phyloP scores from a whole-genome alignment of 2,113 vertebrate species.

The Sorex araneus region DNA sequence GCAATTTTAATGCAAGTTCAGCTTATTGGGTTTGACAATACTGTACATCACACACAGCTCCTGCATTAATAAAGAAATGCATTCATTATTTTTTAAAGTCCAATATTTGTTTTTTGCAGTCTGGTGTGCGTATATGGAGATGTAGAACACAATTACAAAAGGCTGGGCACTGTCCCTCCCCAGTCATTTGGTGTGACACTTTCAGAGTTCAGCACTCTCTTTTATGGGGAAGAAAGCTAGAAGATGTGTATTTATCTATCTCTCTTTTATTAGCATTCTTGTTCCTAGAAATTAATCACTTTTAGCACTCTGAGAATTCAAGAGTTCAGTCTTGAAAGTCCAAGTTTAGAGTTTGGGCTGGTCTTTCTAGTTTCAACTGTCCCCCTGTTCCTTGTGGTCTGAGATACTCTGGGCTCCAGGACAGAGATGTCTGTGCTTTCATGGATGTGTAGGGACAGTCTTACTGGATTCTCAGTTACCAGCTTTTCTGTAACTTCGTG shows the following conservation, averaged over 20 bases:
- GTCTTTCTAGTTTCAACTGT: not conserved
- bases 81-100: conserved; percentile 85
- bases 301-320: not conserved
- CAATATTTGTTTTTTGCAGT: conserved; percentile 80
- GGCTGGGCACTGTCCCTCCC: conserved; percentile 1
- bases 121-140: conserved; percentile 59
- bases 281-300: conserved; percentile 27
- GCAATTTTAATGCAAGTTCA: conserved; percentile 87
- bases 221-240: conserved; percentile 31
- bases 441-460: not conserved
- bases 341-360: not conserved
- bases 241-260: not conserved
- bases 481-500: not conserved
- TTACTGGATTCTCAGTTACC: not conserved
- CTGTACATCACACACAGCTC: conserved; percentile 80
- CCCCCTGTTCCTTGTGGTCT: not conserved
- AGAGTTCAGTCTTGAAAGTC: not conserved
- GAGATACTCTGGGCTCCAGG: not conserved
- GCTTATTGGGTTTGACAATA: conserved; percentile 85
- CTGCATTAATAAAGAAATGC: conserved; percentile 84
- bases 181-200: conserved; percentile 36
- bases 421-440: not conserved
- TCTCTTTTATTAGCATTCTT: not conserved
- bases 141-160: conserved; percentile 73
- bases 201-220: conserved; percentile 32